Evolutionary conservation across 2,797 vertebrate species (phyloP).

Genomic region (Mus spretus): DNA sequence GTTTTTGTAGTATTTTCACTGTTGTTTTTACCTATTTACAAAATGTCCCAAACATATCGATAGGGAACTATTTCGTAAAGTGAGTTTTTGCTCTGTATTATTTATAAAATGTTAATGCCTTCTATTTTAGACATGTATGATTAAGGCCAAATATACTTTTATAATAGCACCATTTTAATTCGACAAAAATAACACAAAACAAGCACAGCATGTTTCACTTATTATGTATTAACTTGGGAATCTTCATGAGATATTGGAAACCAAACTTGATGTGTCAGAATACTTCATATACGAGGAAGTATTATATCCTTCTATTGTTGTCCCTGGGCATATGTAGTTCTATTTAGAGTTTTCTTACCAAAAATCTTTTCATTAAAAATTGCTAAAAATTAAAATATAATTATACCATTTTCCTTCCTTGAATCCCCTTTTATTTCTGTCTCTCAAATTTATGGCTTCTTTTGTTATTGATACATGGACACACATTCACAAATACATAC

Average conservation of each 20-base stretch:
- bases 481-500: background rate
- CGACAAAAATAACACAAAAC: conserved; percentile 72
- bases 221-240: background rate
- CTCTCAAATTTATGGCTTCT: background rate
- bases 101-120: conserved; percentile 79
- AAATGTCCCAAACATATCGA: conserved; percentile 73
- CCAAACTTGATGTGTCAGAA: background rate
- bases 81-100: conserved; percentile 75
- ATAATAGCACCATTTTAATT: conserved; percentile 64
- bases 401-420: background rate
- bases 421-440: background rate
- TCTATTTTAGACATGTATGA: conserved; percentile 74
- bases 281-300: background rate
- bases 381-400: background rate
- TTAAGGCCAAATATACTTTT: conserved; percentile 74
- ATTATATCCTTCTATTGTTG: background rate
- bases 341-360: background rate
- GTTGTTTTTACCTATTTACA: conserved; percentile 73
- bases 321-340: background rate
- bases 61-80: conserved; percentile 66
- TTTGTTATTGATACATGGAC: background rate
- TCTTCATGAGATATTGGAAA: conserved; percentile 66
- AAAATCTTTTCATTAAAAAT: background rate
- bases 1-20: conserved; percentile 77
- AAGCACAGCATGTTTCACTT: conserved; percentile 54